Conservation (phyloP, 2,113 vertebrate species). For the Pyrgilauda ruficollis region DNA sequence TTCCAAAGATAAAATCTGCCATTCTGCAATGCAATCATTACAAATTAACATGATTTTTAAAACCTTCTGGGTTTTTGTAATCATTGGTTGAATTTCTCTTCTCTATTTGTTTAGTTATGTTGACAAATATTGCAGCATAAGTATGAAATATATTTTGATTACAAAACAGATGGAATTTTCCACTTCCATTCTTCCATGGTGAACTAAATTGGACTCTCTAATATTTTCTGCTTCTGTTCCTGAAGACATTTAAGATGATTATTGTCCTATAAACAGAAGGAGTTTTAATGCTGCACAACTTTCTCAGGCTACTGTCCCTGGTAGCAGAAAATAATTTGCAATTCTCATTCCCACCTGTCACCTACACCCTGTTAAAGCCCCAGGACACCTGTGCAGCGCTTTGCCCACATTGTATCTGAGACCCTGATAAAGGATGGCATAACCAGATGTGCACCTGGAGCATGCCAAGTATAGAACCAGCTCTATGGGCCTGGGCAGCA, state of each 20-base stretch:
- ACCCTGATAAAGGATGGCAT: background rate
- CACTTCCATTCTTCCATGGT: background rate
- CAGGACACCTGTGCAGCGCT: background rate
- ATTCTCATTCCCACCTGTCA: background rate
- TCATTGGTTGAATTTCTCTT: background rate
- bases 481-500: rapidly evolving
- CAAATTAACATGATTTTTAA: background rate
- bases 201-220: background rate
- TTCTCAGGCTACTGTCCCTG: background rate
- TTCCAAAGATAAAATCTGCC: constrained; percentile 21
- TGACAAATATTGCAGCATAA: background rate
- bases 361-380: background rate
- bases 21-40: constrained; percentile 5
- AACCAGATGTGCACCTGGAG: background rate
- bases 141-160: background rate
- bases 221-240: background rate
- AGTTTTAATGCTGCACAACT: background rate
- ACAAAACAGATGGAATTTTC: constrained; percentile 11
- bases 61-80: background rate
- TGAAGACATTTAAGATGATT: background rate
- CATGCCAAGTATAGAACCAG: background rate
- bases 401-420: rapidly evolving
- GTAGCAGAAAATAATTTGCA: background rate
- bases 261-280: background rate
- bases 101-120: background rate